Conservation (phyloP, 2,797 vertebrate species). For the Microctenopoma steveboyesi region DNA sequence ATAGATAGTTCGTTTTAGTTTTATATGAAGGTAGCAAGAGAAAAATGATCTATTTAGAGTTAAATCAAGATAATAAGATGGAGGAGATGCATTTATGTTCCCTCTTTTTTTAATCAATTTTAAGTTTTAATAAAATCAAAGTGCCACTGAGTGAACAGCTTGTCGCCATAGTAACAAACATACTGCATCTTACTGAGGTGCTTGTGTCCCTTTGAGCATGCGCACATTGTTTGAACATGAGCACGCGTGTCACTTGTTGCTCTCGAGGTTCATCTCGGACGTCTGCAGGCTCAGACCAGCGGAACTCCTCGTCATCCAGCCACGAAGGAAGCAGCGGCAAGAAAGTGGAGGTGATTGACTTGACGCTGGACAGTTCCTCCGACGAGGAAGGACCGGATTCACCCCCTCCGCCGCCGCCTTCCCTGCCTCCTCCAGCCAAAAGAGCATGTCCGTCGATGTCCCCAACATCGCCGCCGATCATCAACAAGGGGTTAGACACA, state of each 20-base stretch:
- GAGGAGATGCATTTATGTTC: constrained; percentile 6
- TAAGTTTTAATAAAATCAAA: constrained; percentile 48
- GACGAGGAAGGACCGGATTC: constrained; percentile 95
- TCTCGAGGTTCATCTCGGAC: constrained; percentile 84
- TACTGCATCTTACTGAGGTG: constrained; percentile 8
- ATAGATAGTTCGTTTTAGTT: neutral
- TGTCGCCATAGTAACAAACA: constrained; percentile 61
- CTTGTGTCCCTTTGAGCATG: neutral
- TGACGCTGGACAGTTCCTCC: constrained; percentile 96
- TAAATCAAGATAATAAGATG: constrained; percentile 5
- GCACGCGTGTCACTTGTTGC: neutral
- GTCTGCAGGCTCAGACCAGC: constrained; percentile 86
- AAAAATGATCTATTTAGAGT: constrained; percentile 30
- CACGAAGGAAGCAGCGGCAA: constrained; percentile 82
- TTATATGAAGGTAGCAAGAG: neutral
- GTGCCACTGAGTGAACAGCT: constrained; percentile 25
- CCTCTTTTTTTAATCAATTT: constrained; percentile 42
- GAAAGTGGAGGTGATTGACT: constrained; percentile 96
- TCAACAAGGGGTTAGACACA: constrained; percentile 90
- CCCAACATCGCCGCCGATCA: constrained; percentile 89
- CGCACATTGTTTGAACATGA: neutral
- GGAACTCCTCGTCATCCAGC: constrained; percentile 79
- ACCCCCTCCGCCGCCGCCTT: constrained; percentile 39
- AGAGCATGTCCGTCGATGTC: constrained; percentile 93
- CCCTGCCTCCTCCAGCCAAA: constrained; percentile 85